Conservation (phyloP, 2,797 vertebrate species). For the Decapterus maruadsi region DNA sequence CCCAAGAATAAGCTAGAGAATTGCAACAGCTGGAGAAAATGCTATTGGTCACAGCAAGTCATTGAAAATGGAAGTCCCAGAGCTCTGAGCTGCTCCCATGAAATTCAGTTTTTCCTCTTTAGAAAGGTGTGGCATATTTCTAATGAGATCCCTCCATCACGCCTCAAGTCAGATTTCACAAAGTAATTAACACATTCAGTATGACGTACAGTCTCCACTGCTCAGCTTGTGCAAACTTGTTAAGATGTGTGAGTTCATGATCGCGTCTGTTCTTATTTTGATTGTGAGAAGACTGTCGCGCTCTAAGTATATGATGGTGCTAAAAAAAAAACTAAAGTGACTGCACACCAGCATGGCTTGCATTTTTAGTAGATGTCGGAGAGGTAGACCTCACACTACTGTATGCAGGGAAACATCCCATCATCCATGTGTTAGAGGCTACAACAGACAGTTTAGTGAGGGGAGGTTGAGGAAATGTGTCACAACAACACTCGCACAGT, state of each 20-base stretch:
- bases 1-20: constrained; percentile 78
- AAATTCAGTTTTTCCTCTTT: constrained; percentile 71
- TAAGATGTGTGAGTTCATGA: constrained; percentile 17
- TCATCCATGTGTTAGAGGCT: constrained; percentile 28
- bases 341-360: constrained; percentile 2
- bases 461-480: constrained; percentile 56
- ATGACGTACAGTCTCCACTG: constrained; percentile 25
- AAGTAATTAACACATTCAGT: constrained; percentile 72
- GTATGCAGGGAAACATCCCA: constrained; percentile 40
- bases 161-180: constrained; percentile 54
- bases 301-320: background rate
- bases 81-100: constrained; percentile 69
- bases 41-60: constrained; percentile 81
- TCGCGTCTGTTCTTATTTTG: background rate
- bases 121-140: constrained; percentile 67
- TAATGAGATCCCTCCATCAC: constrained; percentile 67
- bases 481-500: constrained; percentile 50
- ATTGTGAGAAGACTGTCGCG: background rate
- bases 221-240: constrained; percentile 44
- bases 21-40: constrained; percentile 82
- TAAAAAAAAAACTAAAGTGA: constrained; percentile 3
- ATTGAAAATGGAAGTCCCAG: constrained; percentile 75
- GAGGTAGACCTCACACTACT: background rate
- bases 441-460: constrained; percentile 46
- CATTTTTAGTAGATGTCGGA: constrained; percentile 20